Percentiles rank a stretch among this genome's conserved stretches.
Evolutionary conservation across 2,113 vertebrate species (phyloP).

Genomic region (Phocoena sinus): DNA sequence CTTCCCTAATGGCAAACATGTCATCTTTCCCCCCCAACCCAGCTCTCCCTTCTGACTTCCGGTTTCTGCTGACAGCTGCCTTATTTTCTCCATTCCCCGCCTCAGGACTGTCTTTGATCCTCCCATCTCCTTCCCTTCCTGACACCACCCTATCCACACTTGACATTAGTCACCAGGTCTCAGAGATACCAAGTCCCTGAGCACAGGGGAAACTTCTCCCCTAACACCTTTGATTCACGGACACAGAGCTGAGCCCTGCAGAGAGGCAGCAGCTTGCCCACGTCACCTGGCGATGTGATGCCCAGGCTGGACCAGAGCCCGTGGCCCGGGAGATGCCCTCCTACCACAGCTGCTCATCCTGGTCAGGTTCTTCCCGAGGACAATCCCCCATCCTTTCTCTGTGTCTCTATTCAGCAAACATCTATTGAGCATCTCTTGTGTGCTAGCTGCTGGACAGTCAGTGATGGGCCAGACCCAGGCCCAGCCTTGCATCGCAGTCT

Average conservation of each 20-base stretch:
- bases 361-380: neutral
- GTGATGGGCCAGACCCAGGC: rapidly evolving
- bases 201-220: neutral
- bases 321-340: neutral
- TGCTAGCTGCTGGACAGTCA: neutral
- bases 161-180: neutral
- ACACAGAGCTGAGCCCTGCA: neutral
- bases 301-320: neutral
- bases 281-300: rapidly evolving
- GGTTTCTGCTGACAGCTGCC: neutral
- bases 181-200: neutral
- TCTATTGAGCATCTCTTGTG: neutral
- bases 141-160: neutral
- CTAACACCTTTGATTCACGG: neutral
- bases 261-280: rapidly evolving
- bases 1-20: neutral
- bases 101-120: neutral
- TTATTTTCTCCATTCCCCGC: neutral
- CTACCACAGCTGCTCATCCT: rapidly evolving
- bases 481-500: neutral
- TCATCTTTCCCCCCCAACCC: neutral
- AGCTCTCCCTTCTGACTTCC: neutral
- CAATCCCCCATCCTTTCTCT: rapidly evolving
- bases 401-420: neutral
- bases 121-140: neutral